A percentile compares a stretch with the other conserved stretches of the same genome.
phyloP scores from a whole-genome alignment of 2,888 invertebrate genomes.

The Catonia carolina region DNA sequence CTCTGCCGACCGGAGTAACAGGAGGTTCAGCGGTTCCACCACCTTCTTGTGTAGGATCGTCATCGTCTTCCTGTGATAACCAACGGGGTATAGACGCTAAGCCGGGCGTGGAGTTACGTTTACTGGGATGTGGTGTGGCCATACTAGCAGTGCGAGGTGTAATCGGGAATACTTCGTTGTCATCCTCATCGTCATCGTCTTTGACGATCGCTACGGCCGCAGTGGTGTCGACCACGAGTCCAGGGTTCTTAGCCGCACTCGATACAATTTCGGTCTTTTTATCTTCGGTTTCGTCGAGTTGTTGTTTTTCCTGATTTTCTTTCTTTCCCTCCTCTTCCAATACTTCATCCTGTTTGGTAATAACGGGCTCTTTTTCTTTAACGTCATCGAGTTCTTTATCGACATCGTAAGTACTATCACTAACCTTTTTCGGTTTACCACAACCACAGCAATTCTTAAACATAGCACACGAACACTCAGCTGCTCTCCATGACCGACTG shows the following conservation, averaged over 20 bases:
- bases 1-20: slow-evolving; percentile 67
- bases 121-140: slow-evolving; percentile 22
- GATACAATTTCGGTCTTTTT: not conserved
- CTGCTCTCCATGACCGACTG: not conserved
- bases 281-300: not conserved
- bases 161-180: slow-evolving; percentile 19
- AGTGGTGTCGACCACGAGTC: slow-evolving; percentile 21
- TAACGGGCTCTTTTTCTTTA: slow-evolving; percentile 6
- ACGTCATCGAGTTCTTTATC: slow-evolving; percentile 11
- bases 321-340: not conserved
- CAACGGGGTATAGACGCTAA: slow-evolving; percentile 15
- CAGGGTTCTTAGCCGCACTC: slow-evolving; percentile 22
- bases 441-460: slow-evolving; percentile 32
- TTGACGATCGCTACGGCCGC: not conserved
- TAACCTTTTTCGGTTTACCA: slow-evolving; percentile 22
- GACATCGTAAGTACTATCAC: slow-evolving; percentile 17
- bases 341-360: not conserved
- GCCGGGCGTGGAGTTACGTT: slow-evolving; percentile 24
- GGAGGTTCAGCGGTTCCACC: slow-evolving; percentile 60
- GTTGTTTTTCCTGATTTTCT: slow-evolving; percentile 1
- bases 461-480: slow-evolving; percentile 16
- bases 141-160: slow-evolving; percentile 23
- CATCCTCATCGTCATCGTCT: slow-evolving; percentile 20
- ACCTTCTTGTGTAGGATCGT: slow-evolving; percentile 39
- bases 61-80: slow-evolving; percentile 24